These are phyloP conservation scores for Oceanites oceanicus DNA, from an alignment of 2,113 vertebrate genomes.

Conservation along the genomic window DNA sequence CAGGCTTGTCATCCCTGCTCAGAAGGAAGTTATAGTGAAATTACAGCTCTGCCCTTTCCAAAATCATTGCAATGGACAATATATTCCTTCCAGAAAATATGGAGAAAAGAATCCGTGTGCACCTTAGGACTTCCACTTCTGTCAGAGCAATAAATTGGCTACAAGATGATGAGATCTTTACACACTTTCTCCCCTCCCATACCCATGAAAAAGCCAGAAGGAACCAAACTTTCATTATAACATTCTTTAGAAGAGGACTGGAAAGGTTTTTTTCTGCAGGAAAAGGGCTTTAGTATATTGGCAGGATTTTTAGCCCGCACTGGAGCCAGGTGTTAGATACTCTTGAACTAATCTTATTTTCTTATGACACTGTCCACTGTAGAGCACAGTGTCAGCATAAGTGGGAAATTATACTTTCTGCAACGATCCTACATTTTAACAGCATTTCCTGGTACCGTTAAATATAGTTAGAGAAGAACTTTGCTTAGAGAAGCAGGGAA, in stretches of 20 bases:
- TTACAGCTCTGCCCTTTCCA: not conserved
- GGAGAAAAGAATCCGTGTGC: not conserved
- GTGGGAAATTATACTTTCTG: slow-evolving; percentile 2
- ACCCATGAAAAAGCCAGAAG: not conserved
- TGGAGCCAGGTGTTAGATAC: not conserved
- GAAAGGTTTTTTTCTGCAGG: not conserved
- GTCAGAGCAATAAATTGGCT: not conserved
- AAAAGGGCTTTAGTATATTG: not conserved
- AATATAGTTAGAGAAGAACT: not conserved
- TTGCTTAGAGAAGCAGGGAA: not conserved
- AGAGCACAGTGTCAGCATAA: not conserved
- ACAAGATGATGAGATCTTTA: not conserved
- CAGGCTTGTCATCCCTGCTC: not conserved
- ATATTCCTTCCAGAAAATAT: not conserved
- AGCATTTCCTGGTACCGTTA: not conserved
- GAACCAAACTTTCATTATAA: not conserved
- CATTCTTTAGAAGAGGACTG: not conserved
- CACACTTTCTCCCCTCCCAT: not conserved
- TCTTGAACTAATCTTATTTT: not conserved
- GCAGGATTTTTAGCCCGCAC: not conserved
- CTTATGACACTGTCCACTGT: not conserved
- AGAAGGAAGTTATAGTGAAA: not conserved
- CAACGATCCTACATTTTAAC: not conserved
- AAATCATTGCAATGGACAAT: not conserved
- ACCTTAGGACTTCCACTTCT: not conserved